A percentile compares a stretch with the other conserved stretches of the same genome.
Conservation (phyloP, 2,888 invertebrate genomes). For the Seira sanloemensis region DNA sequence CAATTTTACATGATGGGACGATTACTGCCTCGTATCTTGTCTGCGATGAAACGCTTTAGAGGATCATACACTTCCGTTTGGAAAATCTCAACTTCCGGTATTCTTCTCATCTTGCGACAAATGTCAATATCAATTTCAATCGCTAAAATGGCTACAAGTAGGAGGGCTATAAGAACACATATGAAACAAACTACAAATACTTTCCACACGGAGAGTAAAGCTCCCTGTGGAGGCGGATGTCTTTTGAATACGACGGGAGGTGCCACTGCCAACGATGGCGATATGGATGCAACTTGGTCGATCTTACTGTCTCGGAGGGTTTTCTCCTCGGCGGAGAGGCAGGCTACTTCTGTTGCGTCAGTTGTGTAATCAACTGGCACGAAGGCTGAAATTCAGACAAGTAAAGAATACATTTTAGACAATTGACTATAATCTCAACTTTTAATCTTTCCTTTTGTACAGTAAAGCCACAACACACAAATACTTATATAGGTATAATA, state of each 20-base stretch:
- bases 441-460: too few relatives aligned
- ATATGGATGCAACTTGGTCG: slow-evolving; percentile 62
- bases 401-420: neutral
- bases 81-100: slow-evolving; percentile 73
- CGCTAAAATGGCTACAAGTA: slow-evolving; percentile 71
- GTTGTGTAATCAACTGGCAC: slow-evolving; percentile 68
- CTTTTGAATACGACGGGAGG: slow-evolving; percentile 41
- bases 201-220: slow-evolving; percentile 70
- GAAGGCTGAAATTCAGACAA: slow-evolving; percentile 66
- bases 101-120: slow-evolving; percentile 71
- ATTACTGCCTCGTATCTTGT: slow-evolving; percentile 50
- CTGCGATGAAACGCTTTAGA: slow-evolving; percentile 66
- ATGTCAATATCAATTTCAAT: slow-evolving; percentile 73
- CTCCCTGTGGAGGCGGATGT: slow-evolving; percentile 48
- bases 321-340: slow-evolving; percentile 64
- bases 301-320: slow-evolving; percentile 67
- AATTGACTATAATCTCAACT: neutral
- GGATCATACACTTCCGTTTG: slow-evolving; percentile 72
- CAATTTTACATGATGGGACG: slow-evolving; percentile 12
- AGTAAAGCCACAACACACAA: too few relatives aligned
- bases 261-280: slow-evolving; percentile 20
- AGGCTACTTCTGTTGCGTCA: slow-evolving; percentile 59
- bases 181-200: slow-evolving; percentile 72
- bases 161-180: slow-evolving; percentile 71
- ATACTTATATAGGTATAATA: too few relatives aligned